phyloP scores from a whole-genome alignment of 2,888 invertebrate species.

The Pheosia gnoma region DNA sequence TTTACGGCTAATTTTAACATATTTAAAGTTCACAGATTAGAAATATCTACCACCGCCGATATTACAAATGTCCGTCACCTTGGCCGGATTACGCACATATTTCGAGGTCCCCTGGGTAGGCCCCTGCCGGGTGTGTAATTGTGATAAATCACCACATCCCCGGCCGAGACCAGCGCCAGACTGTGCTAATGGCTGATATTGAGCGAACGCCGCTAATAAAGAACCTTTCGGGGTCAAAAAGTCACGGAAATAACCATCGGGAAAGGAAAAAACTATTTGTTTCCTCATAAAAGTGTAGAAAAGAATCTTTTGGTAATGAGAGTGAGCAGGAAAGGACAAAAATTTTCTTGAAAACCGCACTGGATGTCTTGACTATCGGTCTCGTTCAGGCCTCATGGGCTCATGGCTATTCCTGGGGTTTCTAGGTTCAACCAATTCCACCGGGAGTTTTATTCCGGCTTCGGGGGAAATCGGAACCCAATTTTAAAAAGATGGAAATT shows the following conservation, averaged over 20 bases:
- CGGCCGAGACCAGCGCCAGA: constrained; percentile 62
- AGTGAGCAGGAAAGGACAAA: too few relatives aligned
- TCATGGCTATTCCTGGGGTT: too few relatives aligned
- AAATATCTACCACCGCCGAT: neutral
- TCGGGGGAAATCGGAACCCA: too few relatives aligned
- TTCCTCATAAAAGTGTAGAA: neutral
- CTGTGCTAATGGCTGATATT: constrained; percentile 72
- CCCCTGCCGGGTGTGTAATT: constrained; percentile 59
- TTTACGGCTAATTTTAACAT: too few relatives aligned
- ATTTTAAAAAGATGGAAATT: too few relatives aligned
- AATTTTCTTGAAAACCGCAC: too few relatives aligned
- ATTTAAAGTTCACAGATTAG: neutral
- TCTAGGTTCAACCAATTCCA: too few relatives aligned
- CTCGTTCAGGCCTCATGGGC: too few relatives aligned
- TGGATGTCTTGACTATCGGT: too few relatives aligned
- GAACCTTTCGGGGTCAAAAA: constrained; percentile 54
- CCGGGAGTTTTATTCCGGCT: too few relatives aligned
- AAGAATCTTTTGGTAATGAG: too few relatives aligned
- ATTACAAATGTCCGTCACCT: neutral
- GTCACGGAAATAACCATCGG: constrained; percentile 37
- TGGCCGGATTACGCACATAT: constrained; percentile 29
- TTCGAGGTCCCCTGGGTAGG: constrained; percentile 23
- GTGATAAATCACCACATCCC: constrained; percentile 76
- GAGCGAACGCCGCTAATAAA: constrained; percentile 60
- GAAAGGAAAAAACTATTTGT: neutral